Conservation (phyloP, 2,888 invertebrate genomes). For the Amiota communis region DNA sequence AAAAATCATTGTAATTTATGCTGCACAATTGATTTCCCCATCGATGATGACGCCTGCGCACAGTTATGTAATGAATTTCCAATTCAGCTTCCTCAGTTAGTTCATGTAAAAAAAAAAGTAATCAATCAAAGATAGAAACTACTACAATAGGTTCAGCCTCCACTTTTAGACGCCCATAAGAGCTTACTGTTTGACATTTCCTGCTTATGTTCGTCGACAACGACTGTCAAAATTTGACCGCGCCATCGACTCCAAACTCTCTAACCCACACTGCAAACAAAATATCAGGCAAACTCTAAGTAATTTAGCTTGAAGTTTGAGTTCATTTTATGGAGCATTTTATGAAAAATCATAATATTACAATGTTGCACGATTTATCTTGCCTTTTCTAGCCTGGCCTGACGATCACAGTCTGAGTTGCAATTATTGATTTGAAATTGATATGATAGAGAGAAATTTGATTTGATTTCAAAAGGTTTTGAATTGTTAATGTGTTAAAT, state of each 20-base stretch:
- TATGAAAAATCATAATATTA: too few relatives aligned
- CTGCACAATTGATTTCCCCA: slow-evolving; percentile 6
- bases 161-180: slow-evolving; percentile 14
- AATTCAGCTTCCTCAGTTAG: background rate
- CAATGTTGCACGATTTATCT: too few relatives aligned
- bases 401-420: background rate
- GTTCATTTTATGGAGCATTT: too few relatives aligned
- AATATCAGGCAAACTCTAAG: slow-evolving; percentile 4
- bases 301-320: background rate
- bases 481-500: too few relatives aligned
- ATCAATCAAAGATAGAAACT: slow-evolving; percentile 22
- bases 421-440: slow-evolving; percentile 17
- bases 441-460: background rate
- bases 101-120: slow-evolving; percentile 4
- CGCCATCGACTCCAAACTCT: background rate
- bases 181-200: slow-evolving; percentile 56
- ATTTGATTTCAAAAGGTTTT: too few relatives aligned
- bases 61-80: background rate
- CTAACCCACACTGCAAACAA: slow-evolving; percentile 3
- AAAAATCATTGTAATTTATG: background rate
- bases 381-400: too few relatives aligned
- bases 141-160: slow-evolving; percentile 5
- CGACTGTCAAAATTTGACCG: slow-evolving; percentile 17
- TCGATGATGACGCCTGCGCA: slow-evolving; percentile 13
- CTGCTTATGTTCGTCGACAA: slow-evolving; percentile 40